Evolutionary conservation across 2,888 invertebrate species (phyloP), one percentile per base, ranked within the genome.

Genomic region (Pyrrhia umbra): DNA sequence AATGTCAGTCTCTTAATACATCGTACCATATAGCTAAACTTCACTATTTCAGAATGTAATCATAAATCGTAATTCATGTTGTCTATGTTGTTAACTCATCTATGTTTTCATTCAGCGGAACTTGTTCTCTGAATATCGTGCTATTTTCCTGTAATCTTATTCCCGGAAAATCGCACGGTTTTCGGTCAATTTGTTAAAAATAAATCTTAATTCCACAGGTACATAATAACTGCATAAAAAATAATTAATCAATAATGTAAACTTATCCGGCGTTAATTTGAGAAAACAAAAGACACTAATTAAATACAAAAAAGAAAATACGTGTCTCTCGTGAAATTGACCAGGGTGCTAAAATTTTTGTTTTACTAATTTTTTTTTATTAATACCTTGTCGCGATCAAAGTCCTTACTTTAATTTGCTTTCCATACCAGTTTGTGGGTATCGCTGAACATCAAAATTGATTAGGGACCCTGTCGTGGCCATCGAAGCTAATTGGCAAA

Each of bases 401-500:
- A 55, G 56, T 40, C 23, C 40, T 52, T 37, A 51, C 27, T 40
- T 61, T 59, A 61, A 67, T 69, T 68, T 63, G 43, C 60, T 62
- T 61, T 76, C 30, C 57, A 72, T 63, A 56, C 64, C 61, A 55
- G 72, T 77, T 73, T 75, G 68, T 77, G 70, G 68, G 66, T 69
- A 74, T 64, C 74, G 75, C 73, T 79, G 54, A 68, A 73, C 79
- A 81, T 82, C 84, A 81, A 88, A 88, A 88, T 89, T 88, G 67
- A 80, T 86, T 86, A 88, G 84, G 83, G 81, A 81, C 69, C 84
- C 73, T 79, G 87, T 91, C 89, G 87, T 92, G 92, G 93, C 90
- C 92, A 93, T 93, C 89, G 91, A 86, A 87, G 87, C 90, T 92
- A 90, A 92, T 92, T 92, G 92, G 90, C 91, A 86, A 88, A 83